Conservation (phyloP, 1,140 invertebrate species). For the Drosophila sturtevanti region DNA sequence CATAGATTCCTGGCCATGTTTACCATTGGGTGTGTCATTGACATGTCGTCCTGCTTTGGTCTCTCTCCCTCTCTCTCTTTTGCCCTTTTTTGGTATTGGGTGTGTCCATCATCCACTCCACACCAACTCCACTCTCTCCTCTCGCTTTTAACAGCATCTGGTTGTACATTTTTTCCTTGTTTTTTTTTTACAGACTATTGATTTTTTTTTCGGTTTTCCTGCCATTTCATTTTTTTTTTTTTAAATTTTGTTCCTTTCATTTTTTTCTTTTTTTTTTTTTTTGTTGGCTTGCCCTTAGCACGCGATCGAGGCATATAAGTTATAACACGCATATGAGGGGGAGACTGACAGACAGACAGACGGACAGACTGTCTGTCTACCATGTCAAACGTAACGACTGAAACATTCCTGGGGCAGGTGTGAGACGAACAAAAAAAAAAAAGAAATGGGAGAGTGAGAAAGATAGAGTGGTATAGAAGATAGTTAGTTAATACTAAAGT, state of each 20-base stretch:
- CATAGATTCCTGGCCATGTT: conserved; percentile 45
- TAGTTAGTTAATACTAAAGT: too few species aligned
- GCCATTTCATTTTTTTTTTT: conserved; percentile 19
- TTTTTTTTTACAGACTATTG: conserved; percentile 39
- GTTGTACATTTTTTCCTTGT: conserved; percentile 23
- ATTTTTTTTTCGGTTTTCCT: conserved; percentile 30
- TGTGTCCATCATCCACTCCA: conserved; percentile 22
- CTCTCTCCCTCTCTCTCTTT: not conserved
- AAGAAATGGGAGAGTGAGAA: not conserved
- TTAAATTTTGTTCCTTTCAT: conserved; percentile 14
- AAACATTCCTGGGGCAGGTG: not conserved
- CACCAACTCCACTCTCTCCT: too few species aligned
- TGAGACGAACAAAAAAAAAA: not conserved
- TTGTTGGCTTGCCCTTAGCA: conserved; percentile 25
- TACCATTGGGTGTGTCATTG: conserved; percentile 67
- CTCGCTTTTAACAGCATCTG: conserved; percentile 7
- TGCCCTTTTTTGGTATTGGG: conserved; percentile 11
- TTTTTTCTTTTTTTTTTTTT: conserved; percentile 23
- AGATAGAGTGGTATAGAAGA: not conserved
- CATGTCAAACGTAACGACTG: conserved; percentile 2
- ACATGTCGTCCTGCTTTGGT: conserved; percentile 31
- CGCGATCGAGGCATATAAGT: conserved; percentile 38
- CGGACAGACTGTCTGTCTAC: not conserved
- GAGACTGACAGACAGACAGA: not conserved
- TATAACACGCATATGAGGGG: conserved; percentile 32